These are phyloP conservation scores for Andrena flavipes DNA, from an alignment of 2,888 invertebrate species.

Conservation along the genomic window DNA sequence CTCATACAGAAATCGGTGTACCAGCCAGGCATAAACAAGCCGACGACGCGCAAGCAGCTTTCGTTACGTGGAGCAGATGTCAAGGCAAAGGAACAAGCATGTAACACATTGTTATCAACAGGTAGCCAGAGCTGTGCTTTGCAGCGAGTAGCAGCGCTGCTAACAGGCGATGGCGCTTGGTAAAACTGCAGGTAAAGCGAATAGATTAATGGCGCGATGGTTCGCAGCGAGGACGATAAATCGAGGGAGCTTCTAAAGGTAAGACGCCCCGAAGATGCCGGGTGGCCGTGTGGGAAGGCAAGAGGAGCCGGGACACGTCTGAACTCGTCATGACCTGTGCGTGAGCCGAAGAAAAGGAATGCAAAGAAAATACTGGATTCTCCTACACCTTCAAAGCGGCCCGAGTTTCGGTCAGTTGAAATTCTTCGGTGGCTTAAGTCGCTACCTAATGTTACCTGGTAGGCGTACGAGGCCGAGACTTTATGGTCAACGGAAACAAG, in stretches of 20 bases:
- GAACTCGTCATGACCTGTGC: conserved; percentile 61
- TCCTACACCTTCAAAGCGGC: conserved; percentile 52
- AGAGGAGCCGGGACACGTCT: conserved; percentile 42
- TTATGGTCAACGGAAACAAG: conserved; percentile 22
- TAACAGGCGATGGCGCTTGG: conserved; percentile 37
- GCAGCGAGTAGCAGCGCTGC: conserved; percentile 32
- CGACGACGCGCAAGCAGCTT: not conserved
- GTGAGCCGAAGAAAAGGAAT: conserved; percentile 69
- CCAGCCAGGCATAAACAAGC: too few relatives aligned
- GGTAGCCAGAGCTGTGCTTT: conserved; percentile 35
- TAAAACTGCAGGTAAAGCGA: conserved; percentile 48
- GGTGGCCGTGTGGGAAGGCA: conserved; percentile 62
- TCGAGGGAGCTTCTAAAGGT: conserved; percentile 51
- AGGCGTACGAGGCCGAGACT: conserved; percentile 24
- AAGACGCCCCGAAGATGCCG: conserved; percentile 41
- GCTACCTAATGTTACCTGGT: conserved; percentile 52
- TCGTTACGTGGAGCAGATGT: conserved; percentile 7
- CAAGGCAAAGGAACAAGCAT: conserved; percentile 14
- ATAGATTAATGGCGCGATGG: conserved; percentile 56
- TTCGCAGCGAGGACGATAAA: conserved; percentile 57
- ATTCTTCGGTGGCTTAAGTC: conserved; percentile 55
- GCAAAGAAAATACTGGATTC: conserved; percentile 65
- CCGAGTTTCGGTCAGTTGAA: conserved; percentile 51
- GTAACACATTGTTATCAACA: conserved; percentile 45
- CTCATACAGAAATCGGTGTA: too few relatives aligned